Base-by-base conservation (phyloP, 2,113 vertebrate genomes). In the Aegotheles bennettii region DNA sequence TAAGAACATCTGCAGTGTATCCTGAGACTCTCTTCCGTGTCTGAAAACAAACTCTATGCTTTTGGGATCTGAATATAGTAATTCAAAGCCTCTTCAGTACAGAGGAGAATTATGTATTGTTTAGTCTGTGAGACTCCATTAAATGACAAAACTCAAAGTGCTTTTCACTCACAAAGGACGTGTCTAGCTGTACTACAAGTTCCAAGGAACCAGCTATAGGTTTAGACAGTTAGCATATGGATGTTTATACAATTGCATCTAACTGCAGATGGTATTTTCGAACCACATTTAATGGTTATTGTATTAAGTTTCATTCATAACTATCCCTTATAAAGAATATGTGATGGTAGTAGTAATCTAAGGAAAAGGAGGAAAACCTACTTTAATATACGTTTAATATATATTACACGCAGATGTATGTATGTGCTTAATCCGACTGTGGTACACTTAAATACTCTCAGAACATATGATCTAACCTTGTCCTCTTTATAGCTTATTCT, bases 11-110 rank as follows among this genome's bases (percentile, higher is more conserved):
- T 97, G 93, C 64, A 64, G 83, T 0, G 0, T 67, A 89, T 86
- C 76, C 80, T 89, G 64, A 84, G 79, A 90, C 23, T 76, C 31
- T 73, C 36, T 47, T 84, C 64, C 78, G 29, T 74, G 51, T 23
- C 64, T 91, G 48, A 93, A 94, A 83, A 61, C 2, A 11, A 94
- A 47, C 38, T 60, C 50, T 84, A 26, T 1, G 7, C 17, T 94
- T 88, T 83, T 36, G 68, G 79, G 40, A 82, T 86, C 77, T 93
- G 53, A 93, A 94, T 89, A 69, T 4, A 81, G 81, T 23, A 54
- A 94, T 84, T 93, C 90, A 93, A 71, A 89, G 47, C 42, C 45
- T 94, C 16, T 83, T 96, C 61, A 93, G 60, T 82, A 48, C 9
- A 56, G 65, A 83, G 38, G 79, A 91, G 24, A 87, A 90, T 45